These are phyloP conservation scores for Agrilus biguttatus DNA, from an alignment of 2,888 invertebrate species.

Conservation along the genomic window DNA sequence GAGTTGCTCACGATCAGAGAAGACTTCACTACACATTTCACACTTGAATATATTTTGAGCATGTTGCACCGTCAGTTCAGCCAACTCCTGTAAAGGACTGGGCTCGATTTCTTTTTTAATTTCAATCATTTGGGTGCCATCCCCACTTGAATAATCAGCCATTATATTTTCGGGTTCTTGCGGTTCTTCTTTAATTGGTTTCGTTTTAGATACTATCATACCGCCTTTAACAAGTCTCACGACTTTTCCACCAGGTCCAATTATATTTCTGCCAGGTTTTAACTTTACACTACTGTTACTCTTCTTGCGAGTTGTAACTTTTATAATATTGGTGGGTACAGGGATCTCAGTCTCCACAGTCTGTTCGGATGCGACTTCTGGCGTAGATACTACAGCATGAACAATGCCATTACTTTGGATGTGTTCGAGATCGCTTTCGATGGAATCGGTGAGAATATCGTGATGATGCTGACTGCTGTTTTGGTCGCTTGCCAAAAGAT, in stretches of 20 bases:
- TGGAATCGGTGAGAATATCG: not conserved
- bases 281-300: conserved; percentile 16
- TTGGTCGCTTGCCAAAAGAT: conserved; percentile 13
- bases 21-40: conserved; percentile 69
- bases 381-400: conserved; percentile 12
- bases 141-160: conserved; percentile 30
- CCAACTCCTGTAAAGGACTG: conserved; percentile 34
- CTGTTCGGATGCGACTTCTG: conserved; percentile 23
- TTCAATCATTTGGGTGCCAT: conserved; percentile 22
- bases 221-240: conserved; percentile 30
- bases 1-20: conserved; percentile 56
- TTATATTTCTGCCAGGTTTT: conserved; percentile 24
- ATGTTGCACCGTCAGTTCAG: conserved; percentile 35
- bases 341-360: conserved; percentile 18
- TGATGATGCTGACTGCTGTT: conserved; percentile 2
- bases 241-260: conserved; percentile 27
- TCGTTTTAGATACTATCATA: conserved; percentile 28
- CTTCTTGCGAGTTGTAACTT: conserved; percentile 11
- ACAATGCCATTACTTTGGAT: conserved; percentile 19
- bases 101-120: conserved; percentile 27
- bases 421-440: conserved; percentile 19
- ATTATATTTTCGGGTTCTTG: conserved; percentile 18
- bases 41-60: conserved; percentile 47
- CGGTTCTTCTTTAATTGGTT: conserved; percentile 15
- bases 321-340: conserved; percentile 17